Evolutionary conservation across 2,797 vertebrate species (phyloP).

Genomic region (Scleropages formosus): DNA sequence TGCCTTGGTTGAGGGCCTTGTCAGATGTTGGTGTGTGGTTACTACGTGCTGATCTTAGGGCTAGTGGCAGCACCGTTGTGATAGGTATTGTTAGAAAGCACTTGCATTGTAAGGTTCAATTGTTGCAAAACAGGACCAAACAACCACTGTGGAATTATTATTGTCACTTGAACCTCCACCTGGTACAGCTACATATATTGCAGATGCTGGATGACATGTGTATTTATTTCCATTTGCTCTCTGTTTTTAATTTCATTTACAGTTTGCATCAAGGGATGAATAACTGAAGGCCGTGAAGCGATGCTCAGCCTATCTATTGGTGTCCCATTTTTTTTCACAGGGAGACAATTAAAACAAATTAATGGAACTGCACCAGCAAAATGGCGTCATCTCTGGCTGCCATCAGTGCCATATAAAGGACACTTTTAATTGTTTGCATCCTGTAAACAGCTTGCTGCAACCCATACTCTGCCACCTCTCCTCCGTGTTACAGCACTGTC

Average conservation of each 20-base stretch:
- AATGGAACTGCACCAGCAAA: constrained; percentile 65
- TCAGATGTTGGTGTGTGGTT: not conserved
- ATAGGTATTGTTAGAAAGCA: not conserved
- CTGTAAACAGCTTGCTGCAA: constrained; percentile 66
- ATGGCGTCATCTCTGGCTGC: constrained; percentile 64
- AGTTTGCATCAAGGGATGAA: constrained; percentile 62
- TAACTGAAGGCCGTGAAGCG: constrained; percentile 69
- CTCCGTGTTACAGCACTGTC: constrained; percentile 47
- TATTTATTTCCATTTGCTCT: constrained; percentile 58
- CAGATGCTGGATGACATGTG: constrained; percentile 23
- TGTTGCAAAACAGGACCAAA: too few species aligned
- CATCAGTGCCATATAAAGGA: constrained; percentile 66
- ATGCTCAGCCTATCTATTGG: constrained; percentile 60
- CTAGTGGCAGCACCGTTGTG: not conserved
- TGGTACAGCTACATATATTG: not conserved
- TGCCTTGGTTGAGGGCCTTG: not conserved
- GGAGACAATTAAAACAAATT: constrained; percentile 77
- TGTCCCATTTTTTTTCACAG: constrained; percentile 43
- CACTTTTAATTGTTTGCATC: constrained; percentile 73
- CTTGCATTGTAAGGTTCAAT: not conserved
- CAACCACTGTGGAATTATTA: too few species aligned
- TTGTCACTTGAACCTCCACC: not conserved
- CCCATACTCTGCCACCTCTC: constrained; percentile 49
- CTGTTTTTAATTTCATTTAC: constrained; percentile 59
- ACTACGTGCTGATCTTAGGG: too few species aligned